phyloP scores from a whole-genome alignment of 2,113 vertebrate species.

The Nannospalax galili region DNA sequence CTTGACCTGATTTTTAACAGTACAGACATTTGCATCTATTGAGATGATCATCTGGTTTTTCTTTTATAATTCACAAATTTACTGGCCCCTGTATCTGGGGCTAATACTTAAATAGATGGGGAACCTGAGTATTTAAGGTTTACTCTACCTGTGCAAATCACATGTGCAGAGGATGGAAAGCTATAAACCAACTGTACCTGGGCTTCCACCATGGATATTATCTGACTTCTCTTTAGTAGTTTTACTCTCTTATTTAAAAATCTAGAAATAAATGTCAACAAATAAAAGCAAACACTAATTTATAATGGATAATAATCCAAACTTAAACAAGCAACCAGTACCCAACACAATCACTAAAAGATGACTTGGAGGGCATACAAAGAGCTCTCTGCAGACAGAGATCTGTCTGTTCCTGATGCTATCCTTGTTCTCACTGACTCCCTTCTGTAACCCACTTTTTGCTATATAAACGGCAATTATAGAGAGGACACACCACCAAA shows the following conservation, averaged over 20 bases:
- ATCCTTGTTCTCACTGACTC: background rate
- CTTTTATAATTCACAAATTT: too few relatives aligned
- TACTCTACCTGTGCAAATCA: background rate
- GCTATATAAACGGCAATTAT: background rate
- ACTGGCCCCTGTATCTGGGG: background rate
- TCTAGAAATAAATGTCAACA: background rate
- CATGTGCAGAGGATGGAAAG: background rate
- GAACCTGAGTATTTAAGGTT: background rate
- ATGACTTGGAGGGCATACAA: background rate
- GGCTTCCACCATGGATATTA: background rate
- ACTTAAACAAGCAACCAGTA: background rate
- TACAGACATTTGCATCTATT: background rate
- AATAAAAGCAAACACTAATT: conserved; percentile 29
- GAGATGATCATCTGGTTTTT: too few relatives aligned
- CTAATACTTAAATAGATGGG: background rate
- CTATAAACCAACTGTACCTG: too few relatives aligned
- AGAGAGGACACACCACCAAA: background rate
- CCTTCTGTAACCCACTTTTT: background rate
- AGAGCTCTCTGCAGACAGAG: background rate
- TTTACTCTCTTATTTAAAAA: conserved; percentile 52
- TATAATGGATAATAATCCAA: conserved; percentile 26
- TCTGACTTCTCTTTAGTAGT: background rate
- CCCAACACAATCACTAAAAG: background rate
- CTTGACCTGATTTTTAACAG: background rate
- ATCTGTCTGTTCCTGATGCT: background rate